Evolutionary conservation across 2,113 vertebrate genomes (phyloP), one percentile per base, ranked within the genome.

Genomic region (Megalops atlanticus): DNA sequence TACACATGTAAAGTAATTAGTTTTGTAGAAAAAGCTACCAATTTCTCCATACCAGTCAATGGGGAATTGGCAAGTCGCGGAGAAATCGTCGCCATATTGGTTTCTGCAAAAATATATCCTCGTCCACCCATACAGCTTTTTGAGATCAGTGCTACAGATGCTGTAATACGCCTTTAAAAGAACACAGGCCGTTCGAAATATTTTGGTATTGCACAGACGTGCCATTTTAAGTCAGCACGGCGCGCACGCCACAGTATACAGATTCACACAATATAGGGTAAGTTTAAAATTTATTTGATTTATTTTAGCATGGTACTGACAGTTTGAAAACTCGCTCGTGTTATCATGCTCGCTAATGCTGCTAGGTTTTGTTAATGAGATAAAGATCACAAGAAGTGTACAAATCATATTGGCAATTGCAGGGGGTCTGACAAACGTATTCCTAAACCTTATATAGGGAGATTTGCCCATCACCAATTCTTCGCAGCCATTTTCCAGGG

Each of bases 161-260:
- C 10, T 39, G 79, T 18, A 80, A 41, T 80, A 80, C 70, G 69
- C 79, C 79, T 80, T 80, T 80, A 80, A 80, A 80, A 80, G 79
- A 45, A 41, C n/a, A 64, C 18, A 41, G 70, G 24, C 35, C 33
- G 70, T 40, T 54, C 70, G 35, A 72, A 73, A 45, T 73, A 73
- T 73, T 52, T 80, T 54, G 47, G 69, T 52, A 54, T 73, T 45
- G 70, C 73, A 80, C 79, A 52, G 69, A 69, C 78, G 78, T 73
- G 78, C 78, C 78, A 64, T 35, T 79, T 79, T 70, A 68, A 71
- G 69, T 73, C 78, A 72, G 78, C 69, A 49, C 33, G 45, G 69
- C 79, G 33, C 79, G 41, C 79, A 73, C 79, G 45, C 70, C 33
- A 47, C 36, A 73, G 54, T 73, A 52, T 38, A 80, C 72, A 33